Evolutionary conservation across 2,888 invertebrate species (phyloP), one percentile per base, ranked within the genome.

Genomic region (Branchinecta sandiegonensis): DNA sequence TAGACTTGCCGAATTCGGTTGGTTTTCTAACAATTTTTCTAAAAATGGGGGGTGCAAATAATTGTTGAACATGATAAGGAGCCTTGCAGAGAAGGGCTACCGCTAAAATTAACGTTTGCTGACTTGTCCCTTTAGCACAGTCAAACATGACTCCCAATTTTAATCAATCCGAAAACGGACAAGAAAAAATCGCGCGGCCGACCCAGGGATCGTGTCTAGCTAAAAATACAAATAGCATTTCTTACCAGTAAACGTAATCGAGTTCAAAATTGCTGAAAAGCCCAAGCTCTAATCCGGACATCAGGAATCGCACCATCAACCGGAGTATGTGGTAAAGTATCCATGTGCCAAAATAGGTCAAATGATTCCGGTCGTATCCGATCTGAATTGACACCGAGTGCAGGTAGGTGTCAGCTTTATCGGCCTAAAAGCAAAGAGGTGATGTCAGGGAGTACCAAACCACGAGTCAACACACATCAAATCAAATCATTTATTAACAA

Each of bases 221-320:
- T 37, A 6, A 37, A 37, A 5, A 5, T 37, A 37, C 6, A 37
- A 37, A 37, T 6, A 37, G 6, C 37, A 37, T 37, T 65, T 75
- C 80, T 80, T 73, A 88, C 94, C 94, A 94, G 79, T 89, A 97
- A 73, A 96, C 89, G 77, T 94, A 95, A 74, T 94, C 88, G 78
- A 91, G 96, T 80, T 99, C 97, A 77, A 96, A 95, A 46, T 89
- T 87, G 70, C 94, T 92, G 79, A 96, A 97, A 48, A 99, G 80
- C 78, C 97, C 95, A 68, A 97, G 82, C 77, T 96, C 95, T 74
- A 99, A 90, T 0, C 96, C 96, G 37, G 94, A 88, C 73, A 96
- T 83, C 50, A 95, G 82, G 78, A 94, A 96, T 76, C 93, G 88
- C 74, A 94, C 88, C 93, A 96, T 95, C 48, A 93, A 86, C 65